A percentile compares a stretch with the other conserved stretches of the same genome.
Conservation (phyloP, 1,140 invertebrate genomes). For the Lineus longissimus region DNA sequence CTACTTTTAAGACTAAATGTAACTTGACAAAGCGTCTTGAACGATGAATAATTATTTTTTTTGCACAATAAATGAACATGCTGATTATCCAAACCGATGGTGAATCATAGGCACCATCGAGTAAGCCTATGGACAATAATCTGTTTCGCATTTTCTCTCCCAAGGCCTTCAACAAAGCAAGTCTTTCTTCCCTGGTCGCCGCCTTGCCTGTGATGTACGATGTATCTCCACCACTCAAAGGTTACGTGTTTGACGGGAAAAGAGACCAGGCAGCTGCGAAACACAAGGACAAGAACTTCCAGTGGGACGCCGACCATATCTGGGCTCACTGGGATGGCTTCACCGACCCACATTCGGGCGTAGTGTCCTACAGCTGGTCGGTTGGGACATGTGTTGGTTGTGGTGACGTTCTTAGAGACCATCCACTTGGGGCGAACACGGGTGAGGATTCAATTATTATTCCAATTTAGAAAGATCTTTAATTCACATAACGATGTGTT, state of each 20-base stretch:
- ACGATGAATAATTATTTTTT: no score
- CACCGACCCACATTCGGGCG: constrained; percentile 24
- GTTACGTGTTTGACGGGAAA: constrained; percentile 24
- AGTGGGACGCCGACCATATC: constrained; percentile 9
- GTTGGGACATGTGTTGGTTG: constrained; percentile 14
- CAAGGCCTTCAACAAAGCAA: constrained; percentile 29
- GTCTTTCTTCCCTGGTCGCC: constrained; percentile 17
- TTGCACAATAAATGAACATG: no score
- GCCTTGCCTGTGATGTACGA: constrained; percentile 21
- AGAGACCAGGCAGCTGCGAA: no score
- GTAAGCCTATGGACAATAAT: background rate
- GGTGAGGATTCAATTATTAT: constrained; percentile 6
- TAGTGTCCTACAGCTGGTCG: constrained; percentile 20
- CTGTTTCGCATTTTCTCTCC: background rate
- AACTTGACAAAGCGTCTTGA: no score
- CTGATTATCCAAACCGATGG: no score
- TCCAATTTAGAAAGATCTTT: background rate
- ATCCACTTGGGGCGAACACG: constrained; percentile 18
- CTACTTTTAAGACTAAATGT: no score
- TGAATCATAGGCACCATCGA: no score
- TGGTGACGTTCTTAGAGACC: constrained; percentile 7
- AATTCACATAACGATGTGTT: background rate
- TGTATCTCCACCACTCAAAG: constrained; percentile 18
- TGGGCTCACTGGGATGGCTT: constrained; percentile 25
- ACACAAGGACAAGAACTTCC: constrained; percentile 12